phyloP scores from a whole-genome alignment of 2,113 vertebrate species.

The Leucopsar rothschildi region DNA sequence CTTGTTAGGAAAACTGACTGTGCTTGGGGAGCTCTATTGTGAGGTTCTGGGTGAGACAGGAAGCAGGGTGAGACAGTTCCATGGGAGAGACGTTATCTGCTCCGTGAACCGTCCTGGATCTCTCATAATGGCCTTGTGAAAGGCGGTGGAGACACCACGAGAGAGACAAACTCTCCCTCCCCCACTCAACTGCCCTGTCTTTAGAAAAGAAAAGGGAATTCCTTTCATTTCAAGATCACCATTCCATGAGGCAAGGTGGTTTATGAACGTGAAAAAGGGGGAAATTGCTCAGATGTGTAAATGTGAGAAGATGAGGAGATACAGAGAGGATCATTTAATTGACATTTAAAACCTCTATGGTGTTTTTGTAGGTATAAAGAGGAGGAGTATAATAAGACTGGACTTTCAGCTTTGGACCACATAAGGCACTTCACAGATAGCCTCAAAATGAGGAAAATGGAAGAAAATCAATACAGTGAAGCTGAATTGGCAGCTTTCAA shows the following conservation, averaged over 20 bases:
- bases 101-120: not conserved
- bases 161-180: not conserved
- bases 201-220: not conserved
- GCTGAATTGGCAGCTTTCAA: slow-evolving; percentile 83
- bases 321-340: not conserved
- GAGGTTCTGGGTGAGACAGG: slow-evolving; percentile 30
- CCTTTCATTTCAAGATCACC: not conserved
- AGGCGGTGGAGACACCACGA: not conserved
- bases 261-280: not conserved
- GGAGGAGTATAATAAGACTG: slow-evolving; percentile 85
- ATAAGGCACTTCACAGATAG: slow-evolving; percentile 94
- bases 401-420: slow-evolving; percentile 93
- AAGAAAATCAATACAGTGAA: slow-evolving; percentile 89
- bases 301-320: not conserved
- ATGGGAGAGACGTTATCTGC: not conserved
- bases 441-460: slow-evolving; percentile 89
- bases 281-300: not conserved
- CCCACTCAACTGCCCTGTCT: not conserved
- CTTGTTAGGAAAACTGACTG: not conserved
- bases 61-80: not conserved
- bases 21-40: slow-evolving; percentile 25
- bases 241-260: not conserved
- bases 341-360: not conserved
- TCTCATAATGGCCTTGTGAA: not conserved
- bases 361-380: slow-evolving; percentile 83